Percentiles rank a stretch among this genome's conserved stretches.
Evolutionary conservation across 2,888 invertebrate species (phyloP).

Genomic region (Coenonympha arcania): DNA sequence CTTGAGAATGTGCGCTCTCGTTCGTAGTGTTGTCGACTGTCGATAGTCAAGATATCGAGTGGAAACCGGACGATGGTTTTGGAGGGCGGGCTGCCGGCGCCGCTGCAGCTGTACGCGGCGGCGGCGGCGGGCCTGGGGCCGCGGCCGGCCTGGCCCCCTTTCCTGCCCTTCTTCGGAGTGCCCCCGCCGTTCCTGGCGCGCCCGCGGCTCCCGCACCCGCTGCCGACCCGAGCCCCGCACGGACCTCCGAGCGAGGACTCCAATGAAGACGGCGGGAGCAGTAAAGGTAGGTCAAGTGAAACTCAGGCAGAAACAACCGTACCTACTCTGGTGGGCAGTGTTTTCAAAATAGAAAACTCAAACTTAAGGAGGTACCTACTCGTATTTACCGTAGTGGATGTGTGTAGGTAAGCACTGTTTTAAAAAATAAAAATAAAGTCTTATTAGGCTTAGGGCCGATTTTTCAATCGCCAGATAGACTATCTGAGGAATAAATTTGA

Average conservation of each 20-base stretch:
- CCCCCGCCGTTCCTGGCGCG: conserved; percentile 74
- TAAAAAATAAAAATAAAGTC: too few species aligned
- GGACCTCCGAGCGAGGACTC: conserved; percentile 73
- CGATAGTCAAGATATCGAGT: conserved; percentile 54
- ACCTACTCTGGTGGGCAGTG: background rate
- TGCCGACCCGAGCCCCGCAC: conserved; percentile 61
- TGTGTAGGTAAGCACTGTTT: too few species aligned
- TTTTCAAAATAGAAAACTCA: too few species aligned
- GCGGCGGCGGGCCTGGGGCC: conserved; percentile 76
- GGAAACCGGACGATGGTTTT: conserved; percentile 74
- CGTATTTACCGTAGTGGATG: too few species aligned
- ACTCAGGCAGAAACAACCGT: background rate
- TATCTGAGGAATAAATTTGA: too few species aligned
- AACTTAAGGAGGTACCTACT: too few species aligned
- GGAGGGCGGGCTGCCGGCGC: conserved; percentile 80
- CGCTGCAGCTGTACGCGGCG: conserved; percentile 80
- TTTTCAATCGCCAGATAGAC: too few species aligned
- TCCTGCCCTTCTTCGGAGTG: conserved; percentile 75
- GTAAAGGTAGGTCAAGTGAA: conserved; percentile 52
- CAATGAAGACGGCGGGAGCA: conserved; percentile 71
- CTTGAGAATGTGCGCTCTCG: conserved; percentile 36
- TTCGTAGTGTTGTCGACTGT: conserved; percentile 42
- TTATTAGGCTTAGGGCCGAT: too few species aligned
- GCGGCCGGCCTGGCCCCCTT: conserved; percentile 76
- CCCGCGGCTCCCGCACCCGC: conserved; percentile 57